These are phyloP conservation scores for Psittacula echo DNA, from an alignment of 2,797 vertebrate species.

Conservation along the genomic window DNA sequence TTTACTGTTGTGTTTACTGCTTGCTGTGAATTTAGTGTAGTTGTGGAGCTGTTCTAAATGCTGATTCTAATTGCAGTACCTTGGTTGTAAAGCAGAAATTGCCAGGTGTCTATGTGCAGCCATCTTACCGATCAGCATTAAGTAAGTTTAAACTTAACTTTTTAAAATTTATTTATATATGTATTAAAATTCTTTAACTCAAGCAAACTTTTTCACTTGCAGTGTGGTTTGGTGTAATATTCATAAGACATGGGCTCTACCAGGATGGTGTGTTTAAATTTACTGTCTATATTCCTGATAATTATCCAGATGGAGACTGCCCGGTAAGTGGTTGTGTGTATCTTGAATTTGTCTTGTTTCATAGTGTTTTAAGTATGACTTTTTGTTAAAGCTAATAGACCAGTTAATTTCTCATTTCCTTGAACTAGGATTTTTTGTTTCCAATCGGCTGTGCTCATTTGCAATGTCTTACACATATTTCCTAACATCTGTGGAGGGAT, in stretches of 20 bases:
- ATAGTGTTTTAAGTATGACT: not conserved
- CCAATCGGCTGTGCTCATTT: not conserved
- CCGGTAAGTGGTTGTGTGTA: constrained; percentile 83
- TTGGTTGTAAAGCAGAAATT: constrained; percentile 97
- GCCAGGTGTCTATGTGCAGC: constrained; percentile 97
- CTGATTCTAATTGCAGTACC: constrained; percentile 82
- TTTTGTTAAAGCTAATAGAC: not conserved
- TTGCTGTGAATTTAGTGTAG: not conserved
- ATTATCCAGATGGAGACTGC: constrained; percentile 97
- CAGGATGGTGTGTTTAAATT: constrained; percentile 99
- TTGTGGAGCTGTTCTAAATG: not conserved
- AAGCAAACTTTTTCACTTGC: constrained; percentile 9
- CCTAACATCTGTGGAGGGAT: not conserved
- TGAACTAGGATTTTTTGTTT: not conserved
- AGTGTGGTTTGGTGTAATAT: constrained; percentile 99
- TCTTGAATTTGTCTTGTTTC: not conserved
- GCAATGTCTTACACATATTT: not conserved
- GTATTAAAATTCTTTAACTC: not conserved
- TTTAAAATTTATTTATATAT: not conserved
- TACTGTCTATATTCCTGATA: constrained; percentile 98
- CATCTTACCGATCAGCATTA: constrained; percentile 94
- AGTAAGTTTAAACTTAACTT: constrained; percentile 83
- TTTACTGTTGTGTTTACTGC: not conserved
- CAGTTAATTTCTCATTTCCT: not conserved
- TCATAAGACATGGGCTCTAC: constrained; percentile 96